Evolutionary conservation across 2,113 vertebrate species (phyloP).

Genomic region (Oxyura jamaicensis): DNA sequence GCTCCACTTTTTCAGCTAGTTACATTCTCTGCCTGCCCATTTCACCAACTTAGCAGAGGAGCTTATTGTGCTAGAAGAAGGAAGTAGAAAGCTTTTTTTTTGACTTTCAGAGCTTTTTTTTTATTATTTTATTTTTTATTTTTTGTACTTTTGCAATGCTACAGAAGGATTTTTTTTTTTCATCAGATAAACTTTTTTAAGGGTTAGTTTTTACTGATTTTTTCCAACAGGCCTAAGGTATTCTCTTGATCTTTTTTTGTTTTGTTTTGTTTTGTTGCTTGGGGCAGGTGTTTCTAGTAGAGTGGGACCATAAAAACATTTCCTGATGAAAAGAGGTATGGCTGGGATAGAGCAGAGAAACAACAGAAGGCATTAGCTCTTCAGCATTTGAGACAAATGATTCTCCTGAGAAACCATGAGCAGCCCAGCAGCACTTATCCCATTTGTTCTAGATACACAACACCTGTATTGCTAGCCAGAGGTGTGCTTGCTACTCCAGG

Average conservation of each 20-base stretch:
- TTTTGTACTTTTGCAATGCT: background rate
- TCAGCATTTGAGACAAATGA: background rate
- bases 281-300: background rate
- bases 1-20: background rate
- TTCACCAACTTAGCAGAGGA: background rate
- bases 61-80: background rate
- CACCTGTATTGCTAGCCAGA: background rate
- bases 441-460: background rate
- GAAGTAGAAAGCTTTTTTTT: background rate
- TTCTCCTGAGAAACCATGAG: background rate
- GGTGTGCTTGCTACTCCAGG: background rate
- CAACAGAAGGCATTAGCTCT: background rate
- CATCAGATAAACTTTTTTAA: background rate
- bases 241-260: background rate
- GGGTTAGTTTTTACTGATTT: background rate
- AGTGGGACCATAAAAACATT: background rate
- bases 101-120: background rate
- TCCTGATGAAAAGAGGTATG: background rate
- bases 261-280: background rate
- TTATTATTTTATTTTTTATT: background rate
- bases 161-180: background rate
- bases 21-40: background rate
- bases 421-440: background rate
- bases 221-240: background rate
- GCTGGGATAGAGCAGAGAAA: background rate